These are phyloP conservation scores for Passer montanus DNA, from an alignment of 2,113 vertebrate genomes.

Conservation along the genomic window DNA sequence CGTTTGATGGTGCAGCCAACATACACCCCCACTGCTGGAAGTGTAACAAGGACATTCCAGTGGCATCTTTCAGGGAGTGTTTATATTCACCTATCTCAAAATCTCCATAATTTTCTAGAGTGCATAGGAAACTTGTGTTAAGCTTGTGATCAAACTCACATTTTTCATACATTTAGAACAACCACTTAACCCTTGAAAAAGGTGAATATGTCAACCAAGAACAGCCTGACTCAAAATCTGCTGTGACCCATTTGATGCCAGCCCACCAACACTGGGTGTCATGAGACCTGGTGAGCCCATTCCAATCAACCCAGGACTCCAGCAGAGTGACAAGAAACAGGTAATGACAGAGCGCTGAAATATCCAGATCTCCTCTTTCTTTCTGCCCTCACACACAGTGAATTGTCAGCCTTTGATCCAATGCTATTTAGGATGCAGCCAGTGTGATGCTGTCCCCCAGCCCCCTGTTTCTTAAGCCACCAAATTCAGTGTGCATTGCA, in stretches of 20 bases:
- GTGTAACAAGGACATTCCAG: not conserved
- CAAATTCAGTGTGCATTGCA: rapidly evolving
- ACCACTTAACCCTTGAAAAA: not conserved
- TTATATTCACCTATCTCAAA: not conserved
- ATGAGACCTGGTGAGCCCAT: not conserved
- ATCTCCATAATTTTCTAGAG: not conserved
- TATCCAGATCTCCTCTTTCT: not conserved
- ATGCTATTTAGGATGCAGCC: not conserved
- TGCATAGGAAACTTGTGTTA: not conserved
- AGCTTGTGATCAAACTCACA: not conserved
- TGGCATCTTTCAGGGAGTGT: not conserved
- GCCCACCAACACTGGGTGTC: not conserved
- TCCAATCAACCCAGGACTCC: not conserved
- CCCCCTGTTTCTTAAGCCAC: not conserved
- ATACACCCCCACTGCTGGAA: not conserved
- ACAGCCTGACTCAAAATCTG: not conserved
- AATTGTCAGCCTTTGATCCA: not conserved
- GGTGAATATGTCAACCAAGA: not conserved
- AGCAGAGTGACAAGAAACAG: rapidly evolving
- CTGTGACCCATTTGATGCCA: not conserved
- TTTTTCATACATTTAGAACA: not conserved
- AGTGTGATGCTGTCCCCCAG: rapidly evolving
- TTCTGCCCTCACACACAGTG: not conserved
- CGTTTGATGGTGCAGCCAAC: not conserved
- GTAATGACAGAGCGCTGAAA: not conserved